Evolutionary conservation across 2,797 vertebrate species (phyloP).

Genomic region (Holocentrus rufus): DNA sequence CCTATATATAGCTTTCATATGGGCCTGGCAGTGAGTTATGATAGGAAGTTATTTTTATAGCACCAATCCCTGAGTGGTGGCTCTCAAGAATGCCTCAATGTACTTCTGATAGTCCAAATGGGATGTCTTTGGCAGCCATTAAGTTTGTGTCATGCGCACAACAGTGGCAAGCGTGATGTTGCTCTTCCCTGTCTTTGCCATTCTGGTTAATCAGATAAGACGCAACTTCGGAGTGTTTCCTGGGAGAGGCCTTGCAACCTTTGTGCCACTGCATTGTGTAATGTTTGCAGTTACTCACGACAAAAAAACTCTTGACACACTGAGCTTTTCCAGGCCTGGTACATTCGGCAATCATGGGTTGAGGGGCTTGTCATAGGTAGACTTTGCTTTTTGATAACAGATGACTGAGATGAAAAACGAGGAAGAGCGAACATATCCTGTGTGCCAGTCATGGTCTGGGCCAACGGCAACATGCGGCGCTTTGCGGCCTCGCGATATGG

Average conservation of each 20-base stretch:
- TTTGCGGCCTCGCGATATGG: background rate
- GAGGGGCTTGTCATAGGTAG: too few species aligned
- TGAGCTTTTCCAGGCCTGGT: background rate
- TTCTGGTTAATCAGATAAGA: constrained; percentile 47
- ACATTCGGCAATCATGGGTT: background rate
- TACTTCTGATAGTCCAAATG: background rate
- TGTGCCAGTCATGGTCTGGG: background rate
- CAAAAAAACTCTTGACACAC: background rate
- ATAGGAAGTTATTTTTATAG: constrained; percentile 8
- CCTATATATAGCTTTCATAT: background rate
- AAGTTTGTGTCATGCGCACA: constrained; percentile 1
- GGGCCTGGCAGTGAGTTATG: background rate
- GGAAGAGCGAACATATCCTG: too few species aligned
- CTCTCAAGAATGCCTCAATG: background rate
- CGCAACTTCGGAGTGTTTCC: constrained; percentile 5
- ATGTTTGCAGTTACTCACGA: constrained; percentile 24
- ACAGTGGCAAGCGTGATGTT: constrained; percentile 3
- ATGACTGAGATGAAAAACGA: too few species aligned
- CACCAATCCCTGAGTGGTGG: background rate
- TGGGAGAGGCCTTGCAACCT: constrained; percentile 55
- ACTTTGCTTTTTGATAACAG: too few species aligned
- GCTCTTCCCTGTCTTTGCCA: background rate
- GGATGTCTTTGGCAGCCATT: background rate
- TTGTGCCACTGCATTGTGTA: constrained; percentile 48
- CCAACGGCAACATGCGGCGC: constrained; percentile 12